Base-by-base conservation (phyloP, 2,888 invertebrate genomes). In the Allophyes oxyacanthae region DNA sequence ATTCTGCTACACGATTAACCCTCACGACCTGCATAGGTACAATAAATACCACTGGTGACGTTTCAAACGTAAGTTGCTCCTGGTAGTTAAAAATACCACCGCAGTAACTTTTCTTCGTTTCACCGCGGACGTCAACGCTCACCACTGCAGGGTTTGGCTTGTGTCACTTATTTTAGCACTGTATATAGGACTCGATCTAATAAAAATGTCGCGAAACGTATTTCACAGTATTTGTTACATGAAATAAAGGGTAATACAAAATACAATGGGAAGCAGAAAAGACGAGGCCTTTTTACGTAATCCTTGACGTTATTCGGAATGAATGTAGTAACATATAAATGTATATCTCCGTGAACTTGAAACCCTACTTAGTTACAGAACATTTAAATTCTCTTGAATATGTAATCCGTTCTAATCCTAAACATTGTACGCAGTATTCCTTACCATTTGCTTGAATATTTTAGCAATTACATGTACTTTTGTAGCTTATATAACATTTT, bases 331-430 rank as follows among this genome's bases (percentile, higher is more conserved):
- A 36, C n/a, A 2, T 41, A 8, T 37, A 48, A 26, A 48, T 6
- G 6, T 36, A 40, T 38, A 54, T 50, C 48, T 9, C 34, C 10
- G 36, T 50, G 53, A 57, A 71, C 53, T 61, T 58, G 48, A 57
- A 53, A 57, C 56, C 52, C 45, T 68, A 52, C 55, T 70, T 70
- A 36, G 51, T 54, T 52, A 61, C 54, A 71, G 44, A 42, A 61
- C 66, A 66, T 66, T 69, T 54, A 69, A 71, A 69, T 71, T 71
- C 37, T 42, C 58, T 56, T 62, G 45, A 59, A 70, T 56, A 72
- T 50, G 50, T 72, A 64, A 70, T 51, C 52, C 34, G 44, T 61
- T 44, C 48, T 61, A 72, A 66, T 66, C 49, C 66, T 46, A 38
- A 62, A 55, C 52, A 66, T 50, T 55, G 61, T 69, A 45, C 46